A percentile compares a stretch with the other conserved stretches of the same genome.
Conservation (phyloP, 2,113 vertebrate species). For the Lepidothrix coronata region DNA sequence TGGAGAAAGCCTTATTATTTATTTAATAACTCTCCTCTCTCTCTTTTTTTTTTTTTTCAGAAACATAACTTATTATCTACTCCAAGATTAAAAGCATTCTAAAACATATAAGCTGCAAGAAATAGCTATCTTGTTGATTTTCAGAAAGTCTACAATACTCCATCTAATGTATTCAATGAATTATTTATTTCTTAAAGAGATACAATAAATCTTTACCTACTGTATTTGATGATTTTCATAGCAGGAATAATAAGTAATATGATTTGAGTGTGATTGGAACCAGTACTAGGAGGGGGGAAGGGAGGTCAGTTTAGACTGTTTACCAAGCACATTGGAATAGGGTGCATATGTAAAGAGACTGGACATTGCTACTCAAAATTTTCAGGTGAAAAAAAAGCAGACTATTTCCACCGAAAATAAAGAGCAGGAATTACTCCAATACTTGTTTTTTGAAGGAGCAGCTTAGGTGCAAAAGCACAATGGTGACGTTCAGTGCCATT, state of each 20-base stretch:
- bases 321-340: neutral
- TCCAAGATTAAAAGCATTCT: slow-evolving; percentile 63
- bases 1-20: slow-evolving; percentile 1
- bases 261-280: slow-evolving; percentile 61
- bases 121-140: slow-evolving; percentile 66
- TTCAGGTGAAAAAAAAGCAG: neutral
- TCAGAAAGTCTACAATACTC: slow-evolving; percentile 64
- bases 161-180: slow-evolving; percentile 67
- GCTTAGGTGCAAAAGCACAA: slow-evolving; percentile 21
- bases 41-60: neutral
- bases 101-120: slow-evolving; percentile 41
- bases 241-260: slow-evolving; percentile 69
- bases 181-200: slow-evolving; percentile 73
- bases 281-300: slow-evolving; percentile 22
- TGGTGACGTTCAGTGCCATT: slow-evolving; percentile 1
- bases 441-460: neutral
- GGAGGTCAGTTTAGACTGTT: slow-evolving; percentile 41
- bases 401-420: neutral
- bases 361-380: neutral
- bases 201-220: slow-evolving; percentile 71
- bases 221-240: slow-evolving; percentile 70
- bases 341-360: neutral
- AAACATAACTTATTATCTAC: slow-evolving; percentile 59
- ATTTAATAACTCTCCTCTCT: slow-evolving; percentile 2
- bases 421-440: neutral